phyloP scores from a whole-genome alignment of 2,888 invertebrate genomes.

The Artemia sinica region DNA sequence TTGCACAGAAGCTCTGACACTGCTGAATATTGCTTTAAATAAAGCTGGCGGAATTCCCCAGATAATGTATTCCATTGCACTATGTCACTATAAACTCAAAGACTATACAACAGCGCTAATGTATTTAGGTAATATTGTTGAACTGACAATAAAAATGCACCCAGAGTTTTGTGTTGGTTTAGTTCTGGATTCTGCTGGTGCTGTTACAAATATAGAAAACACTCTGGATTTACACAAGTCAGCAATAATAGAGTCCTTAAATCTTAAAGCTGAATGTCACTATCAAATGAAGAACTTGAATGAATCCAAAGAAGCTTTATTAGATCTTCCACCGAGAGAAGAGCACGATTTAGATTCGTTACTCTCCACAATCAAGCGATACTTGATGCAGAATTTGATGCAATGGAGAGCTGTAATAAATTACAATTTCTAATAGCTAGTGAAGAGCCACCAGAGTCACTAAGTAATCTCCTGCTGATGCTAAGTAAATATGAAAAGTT shows the following conservation, averaged over 20 bases:
- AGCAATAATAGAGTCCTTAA: conserved; percentile 91
- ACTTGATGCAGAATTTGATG: conserved; percentile 67
- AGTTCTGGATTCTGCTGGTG: conserved; percentile 69
- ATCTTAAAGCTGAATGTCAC: conserved; percentile 94
- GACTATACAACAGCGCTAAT: conserved; percentile 83
- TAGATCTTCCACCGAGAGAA: conserved; percentile 76
- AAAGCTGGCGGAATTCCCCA: conserved; percentile 74
- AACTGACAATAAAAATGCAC: conserved; percentile 84
- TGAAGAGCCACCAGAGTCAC: conserved; percentile 81
- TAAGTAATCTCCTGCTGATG: conserved; percentile 77
- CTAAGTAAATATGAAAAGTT: conserved; percentile 96
- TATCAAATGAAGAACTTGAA: conserved; percentile 74
- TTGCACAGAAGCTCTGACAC: conserved; percentile 74
- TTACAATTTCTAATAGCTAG: conserved; percentile 83
- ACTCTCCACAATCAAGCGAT: conserved; percentile 93
- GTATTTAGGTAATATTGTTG: conserved; percentile 88
- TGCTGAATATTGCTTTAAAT: conserved; percentile 71
- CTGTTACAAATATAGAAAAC: conserved; percentile 88
- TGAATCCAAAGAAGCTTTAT: conserved; percentile 65
- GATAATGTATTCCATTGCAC: conserved; percentile 82
- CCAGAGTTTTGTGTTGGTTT: conserved; percentile 93
- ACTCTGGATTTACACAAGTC: conserved; percentile 83
- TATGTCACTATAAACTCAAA: conserved; percentile 82
- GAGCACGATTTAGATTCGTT: conserved; percentile 92
- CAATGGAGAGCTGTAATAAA: conserved; percentile 85